Percentiles rank a stretch among this genome's conserved stretches.
Evolutionary conservation across 2,113 vertebrate species (phyloP).

Genomic region (Crocuta crocuta): DNA sequence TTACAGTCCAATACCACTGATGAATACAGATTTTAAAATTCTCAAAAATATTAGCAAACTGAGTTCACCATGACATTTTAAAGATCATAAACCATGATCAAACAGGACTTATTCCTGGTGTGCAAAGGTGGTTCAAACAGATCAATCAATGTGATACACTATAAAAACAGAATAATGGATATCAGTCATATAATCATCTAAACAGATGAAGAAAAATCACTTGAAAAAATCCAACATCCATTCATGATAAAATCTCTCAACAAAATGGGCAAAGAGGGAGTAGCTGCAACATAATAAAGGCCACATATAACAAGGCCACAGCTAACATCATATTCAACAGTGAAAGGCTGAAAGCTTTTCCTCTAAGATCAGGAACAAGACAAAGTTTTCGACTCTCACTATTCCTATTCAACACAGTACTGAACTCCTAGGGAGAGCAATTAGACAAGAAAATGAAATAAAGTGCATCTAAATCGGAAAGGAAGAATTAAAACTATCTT

Average conservation of each 20-base stretch:
- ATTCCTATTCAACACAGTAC: neutral
- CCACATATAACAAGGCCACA: neutral
- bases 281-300: neutral
- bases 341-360: neutral
- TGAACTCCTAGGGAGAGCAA: neutral
- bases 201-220: neutral
- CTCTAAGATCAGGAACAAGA: neutral
- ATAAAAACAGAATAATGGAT: neutral
- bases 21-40: neutral
- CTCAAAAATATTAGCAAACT: neutral
- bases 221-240: neutral
- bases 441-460: neutral
- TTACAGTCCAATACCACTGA: neutral
- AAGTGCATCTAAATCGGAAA: neutral
- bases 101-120: neutral
- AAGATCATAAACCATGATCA: neutral
- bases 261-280: neutral
- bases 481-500: neutral
- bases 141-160: neutral
- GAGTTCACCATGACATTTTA: neutral
- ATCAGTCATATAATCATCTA: neutral
- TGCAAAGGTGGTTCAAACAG: neutral
- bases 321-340: neutral
- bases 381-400: neutral
- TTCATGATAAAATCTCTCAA: neutral